phyloP scores from a whole-genome alignment of 2,113 vertebrate species.

The Rhagologus leucostigma region DNA sequence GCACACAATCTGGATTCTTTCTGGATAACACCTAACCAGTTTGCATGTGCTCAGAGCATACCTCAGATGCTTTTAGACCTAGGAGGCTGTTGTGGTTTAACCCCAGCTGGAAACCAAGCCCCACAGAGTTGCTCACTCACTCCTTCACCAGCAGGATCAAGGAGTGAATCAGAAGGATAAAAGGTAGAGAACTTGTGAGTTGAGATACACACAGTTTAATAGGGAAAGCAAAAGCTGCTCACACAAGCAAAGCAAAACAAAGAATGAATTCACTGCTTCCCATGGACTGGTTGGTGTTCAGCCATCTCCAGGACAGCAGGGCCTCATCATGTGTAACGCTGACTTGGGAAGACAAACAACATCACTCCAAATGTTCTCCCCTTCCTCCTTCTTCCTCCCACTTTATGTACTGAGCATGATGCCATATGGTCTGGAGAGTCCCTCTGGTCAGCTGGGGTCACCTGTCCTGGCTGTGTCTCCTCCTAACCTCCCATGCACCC shows the following conservation, averaged over 20 bases:
- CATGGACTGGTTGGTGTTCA: not conserved
- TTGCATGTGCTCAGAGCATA: fast-evolving
- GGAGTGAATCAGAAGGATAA: not conserved
- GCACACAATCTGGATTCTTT: not conserved
- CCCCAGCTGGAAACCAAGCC: not conserved
- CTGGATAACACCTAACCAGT: not conserved
- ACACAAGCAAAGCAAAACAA: not conserved
- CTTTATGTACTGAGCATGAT: not conserved
- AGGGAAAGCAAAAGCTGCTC: not conserved
- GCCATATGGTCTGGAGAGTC: fast-evolving
- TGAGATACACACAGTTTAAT: not conserved
- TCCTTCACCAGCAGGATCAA: not conserved
- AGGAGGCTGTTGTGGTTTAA: not conserved
- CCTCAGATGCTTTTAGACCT: not conserved
- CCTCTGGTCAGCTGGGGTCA: not conserved
- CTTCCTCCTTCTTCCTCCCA: not conserved
- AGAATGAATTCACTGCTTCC: not conserved
- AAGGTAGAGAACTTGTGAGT: fast-evolving
- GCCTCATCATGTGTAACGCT: fast-evolving
- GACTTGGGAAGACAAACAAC: not conserved
- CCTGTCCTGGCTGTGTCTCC: not conserved
- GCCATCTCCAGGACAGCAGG: not conserved
- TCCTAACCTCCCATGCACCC: fast-evolving
- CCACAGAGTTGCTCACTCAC: not conserved
- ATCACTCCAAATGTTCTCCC: not conserved